Conservation (phyloP, 2,888 invertebrate species). For the Yponomeuta evonymella region DNA sequence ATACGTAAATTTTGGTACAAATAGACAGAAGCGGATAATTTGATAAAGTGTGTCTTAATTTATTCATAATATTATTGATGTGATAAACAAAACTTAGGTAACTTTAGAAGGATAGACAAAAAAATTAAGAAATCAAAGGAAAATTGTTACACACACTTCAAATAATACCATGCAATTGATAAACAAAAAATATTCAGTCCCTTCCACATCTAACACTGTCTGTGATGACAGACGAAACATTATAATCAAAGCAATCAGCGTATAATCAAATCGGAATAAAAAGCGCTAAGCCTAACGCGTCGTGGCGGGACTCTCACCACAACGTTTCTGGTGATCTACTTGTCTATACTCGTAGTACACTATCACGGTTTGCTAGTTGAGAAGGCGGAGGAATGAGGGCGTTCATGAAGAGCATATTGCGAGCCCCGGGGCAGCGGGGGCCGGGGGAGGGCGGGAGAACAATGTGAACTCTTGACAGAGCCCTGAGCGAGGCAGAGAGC, state of each 20-base stretch:
- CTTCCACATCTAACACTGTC: neutral
- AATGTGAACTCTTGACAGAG: slow-evolving; percentile 40
- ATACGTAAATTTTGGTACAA: too few species aligned
- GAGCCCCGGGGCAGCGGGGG: slow-evolving; percentile 14
- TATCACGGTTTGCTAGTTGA: too few species aligned
- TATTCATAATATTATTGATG: too few species aligned
- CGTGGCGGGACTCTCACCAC: neutral
- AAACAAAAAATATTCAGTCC: too few species aligned
- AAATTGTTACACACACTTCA: too few species aligned
- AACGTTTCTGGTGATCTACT: neutral
- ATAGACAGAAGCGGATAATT: too few species aligned
- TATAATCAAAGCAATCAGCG: neutral
- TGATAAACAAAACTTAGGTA: too few species aligned
- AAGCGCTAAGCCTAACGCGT: neutral
- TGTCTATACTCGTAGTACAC: neutral
- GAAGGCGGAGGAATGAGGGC: neutral
- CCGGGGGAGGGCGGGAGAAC: slow-evolving; percentile 30
- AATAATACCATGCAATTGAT: too few species aligned
- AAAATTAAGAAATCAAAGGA: too few species aligned
- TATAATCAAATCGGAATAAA: slow-evolving; percentile 2
- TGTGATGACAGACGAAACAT: neutral
- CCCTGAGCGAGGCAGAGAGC: slow-evolving; percentile 27
- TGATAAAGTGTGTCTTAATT: too few species aligned
- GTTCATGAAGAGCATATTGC: slow-evolving; percentile 6
- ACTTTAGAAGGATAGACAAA: too few species aligned